Percentiles rank a stretch among this genome's conserved stretches.
Evolutionary conservation across 2,797 vertebrate species (phyloP).

Genomic region (Brotula barbata): DNA sequence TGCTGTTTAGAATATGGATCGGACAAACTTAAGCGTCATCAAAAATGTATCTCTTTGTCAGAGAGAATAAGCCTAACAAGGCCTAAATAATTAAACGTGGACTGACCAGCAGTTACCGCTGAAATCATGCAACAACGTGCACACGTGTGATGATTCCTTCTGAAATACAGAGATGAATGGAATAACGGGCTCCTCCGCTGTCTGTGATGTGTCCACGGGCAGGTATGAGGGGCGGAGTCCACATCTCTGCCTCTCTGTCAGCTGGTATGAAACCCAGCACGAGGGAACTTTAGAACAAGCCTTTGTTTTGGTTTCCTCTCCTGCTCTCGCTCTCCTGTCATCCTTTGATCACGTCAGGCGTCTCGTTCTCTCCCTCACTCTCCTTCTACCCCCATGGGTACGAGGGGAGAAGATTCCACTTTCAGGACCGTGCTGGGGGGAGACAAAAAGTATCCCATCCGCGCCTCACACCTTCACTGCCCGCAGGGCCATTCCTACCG

Average conservation of each 20-base stretch:
- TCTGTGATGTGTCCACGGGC: slow-evolving; percentile 63
- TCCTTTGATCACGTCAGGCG: slow-evolving; percentile 79
- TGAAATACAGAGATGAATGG: too few species aligned
- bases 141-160: too few species aligned
- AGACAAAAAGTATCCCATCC: slow-evolving; percentile 66
- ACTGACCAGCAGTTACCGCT: not conserved
- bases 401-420: slow-evolving; percentile 55
- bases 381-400: slow-evolving; percentile 56
- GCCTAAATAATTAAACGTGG: not conserved
- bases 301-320: slow-evolving; percentile 78
- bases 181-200: slow-evolving; percentile 43
- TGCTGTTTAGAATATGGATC: too few species aligned
- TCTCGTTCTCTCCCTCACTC: slow-evolving; percentile 47
- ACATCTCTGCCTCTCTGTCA: slow-evolving; percentile 65
- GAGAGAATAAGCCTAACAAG: not conserved
- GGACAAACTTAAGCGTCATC: not conserved
- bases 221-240: slow-evolving; percentile 69
- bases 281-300: slow-evolving; percentile 72
- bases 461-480: slow-evolving; percentile 43
- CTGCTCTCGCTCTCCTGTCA: slow-evolving; percentile 78
- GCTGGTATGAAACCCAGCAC: slow-evolving; percentile 53
- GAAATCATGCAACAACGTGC: slow-evolving; percentile 9
- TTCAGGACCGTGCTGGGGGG: slow-evolving; percentile 42
- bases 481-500: slow-evolving; percentile 52
- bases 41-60: not conserved